Conservation (phyloP, 2,888 invertebrate genomes). For the Plagodis pulveraria region DNA sequence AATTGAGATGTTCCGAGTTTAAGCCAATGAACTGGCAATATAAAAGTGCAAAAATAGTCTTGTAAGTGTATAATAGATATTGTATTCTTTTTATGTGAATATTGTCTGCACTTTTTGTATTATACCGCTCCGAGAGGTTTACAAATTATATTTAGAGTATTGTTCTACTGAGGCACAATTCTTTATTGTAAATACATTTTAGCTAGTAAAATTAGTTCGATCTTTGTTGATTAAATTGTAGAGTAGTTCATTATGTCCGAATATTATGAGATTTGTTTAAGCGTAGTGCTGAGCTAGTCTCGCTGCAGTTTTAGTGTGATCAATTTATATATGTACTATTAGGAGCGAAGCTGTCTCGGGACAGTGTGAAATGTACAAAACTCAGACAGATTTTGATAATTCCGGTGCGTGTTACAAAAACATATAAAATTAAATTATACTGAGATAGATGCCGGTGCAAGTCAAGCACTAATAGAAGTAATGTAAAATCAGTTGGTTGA, state of each 20-base stretch:
- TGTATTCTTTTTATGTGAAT: constrained; percentile 79
- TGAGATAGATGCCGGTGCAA: neutral
- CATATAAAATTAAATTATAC: neutral
- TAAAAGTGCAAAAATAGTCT: constrained; percentile 82
- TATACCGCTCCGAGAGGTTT: constrained; percentile 68
- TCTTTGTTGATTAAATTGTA: constrained; percentile 64
- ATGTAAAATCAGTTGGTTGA: neutral
- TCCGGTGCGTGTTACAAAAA: constrained; percentile 16
- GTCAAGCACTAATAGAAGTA: constrained; percentile 3
- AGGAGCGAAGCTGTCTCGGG: constrained; percentile 28
- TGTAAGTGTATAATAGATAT: constrained; percentile 78
- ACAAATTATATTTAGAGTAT: constrained; percentile 68
- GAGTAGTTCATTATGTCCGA: constrained; percentile 46
- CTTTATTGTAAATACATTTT: constrained; percentile 79
- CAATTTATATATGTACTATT: constrained; percentile 44
- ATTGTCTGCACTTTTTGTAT: constrained; percentile 81
- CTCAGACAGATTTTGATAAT: constrained; percentile 20
- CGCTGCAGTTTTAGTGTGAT: constrained; percentile 40
- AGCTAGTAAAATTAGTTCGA: constrained; percentile 71
- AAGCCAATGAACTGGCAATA: constrained; percentile 80
- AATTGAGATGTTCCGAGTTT: constrained; percentile 84
- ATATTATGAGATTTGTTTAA: constrained; percentile 39
- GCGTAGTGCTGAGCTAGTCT: constrained; percentile 41
- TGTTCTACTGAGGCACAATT: constrained; percentile 79
- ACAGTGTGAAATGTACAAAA: constrained; percentile 26